Evolutionary conservation across 2,797 vertebrate genomes (phyloP), one percentile per base, ranked within the genome.

Genomic region (Peromyscus aztecus): DNA sequence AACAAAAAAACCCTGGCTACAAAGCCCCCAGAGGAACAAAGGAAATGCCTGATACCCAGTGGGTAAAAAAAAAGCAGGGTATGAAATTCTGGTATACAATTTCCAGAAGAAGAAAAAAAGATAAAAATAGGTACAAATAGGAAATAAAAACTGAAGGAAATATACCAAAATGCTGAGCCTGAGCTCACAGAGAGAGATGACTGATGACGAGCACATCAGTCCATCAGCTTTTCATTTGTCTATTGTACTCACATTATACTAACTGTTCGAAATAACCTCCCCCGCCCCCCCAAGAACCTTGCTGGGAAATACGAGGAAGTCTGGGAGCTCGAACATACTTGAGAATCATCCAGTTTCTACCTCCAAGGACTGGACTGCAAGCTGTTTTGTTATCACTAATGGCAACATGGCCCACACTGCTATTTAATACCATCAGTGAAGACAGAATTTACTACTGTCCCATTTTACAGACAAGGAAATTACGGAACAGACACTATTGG

Each of bases 381-480:
- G 43, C 61, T 84, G 13, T 31, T 65, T 40, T 59, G 12, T 69
- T 59, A 81, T 69, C 65, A 90, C 31, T 86, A 88, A 67, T 16
- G 78, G 81, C 23, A 55, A 43, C 27, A 55, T 19, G 34, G 91
- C 63, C 55, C 46, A 61, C 0, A 21, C 67, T 29, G 65, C 12
- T 31, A 34, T 65, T 27, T 43, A 84, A 73, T 49, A 57, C 55
- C 55, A 57, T 84, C 94, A 75, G 31, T 16, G 76, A 86, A 92
- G 63, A 75, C 0, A 92, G 61, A 40, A 78, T 76, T 75, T 80
- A 71, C 27, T 49, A 78, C 27, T 43, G 91, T 17, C 13, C 61
- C 52, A 89, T 71, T 95, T 78, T 89, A 75, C 16, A 96, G 69
- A 90, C 31, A 88, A 86, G 63, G 83, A 94, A n/a, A 90, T 4